Conservation (phyloP, 1,140 invertebrate species). For the Diabrotica virgifera region DNA sequence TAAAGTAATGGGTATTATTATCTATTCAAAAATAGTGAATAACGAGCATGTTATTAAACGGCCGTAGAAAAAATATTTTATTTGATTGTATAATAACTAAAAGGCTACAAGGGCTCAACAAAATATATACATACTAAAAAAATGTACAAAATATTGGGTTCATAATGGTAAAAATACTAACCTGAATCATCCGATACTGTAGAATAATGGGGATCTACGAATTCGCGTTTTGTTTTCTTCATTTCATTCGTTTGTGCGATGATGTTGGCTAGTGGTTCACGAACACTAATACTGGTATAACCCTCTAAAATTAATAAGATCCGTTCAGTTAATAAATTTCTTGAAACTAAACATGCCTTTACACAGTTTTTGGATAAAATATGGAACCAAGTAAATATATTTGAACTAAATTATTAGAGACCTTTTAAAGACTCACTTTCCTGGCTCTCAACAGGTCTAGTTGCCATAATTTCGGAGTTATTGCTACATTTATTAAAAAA, state of each 20-base stretch:
- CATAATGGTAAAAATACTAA: slow-evolving; percentile 43
- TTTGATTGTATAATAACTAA: background rate
- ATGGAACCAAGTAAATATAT: too few relatives aligned
- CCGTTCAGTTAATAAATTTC: too few relatives aligned
- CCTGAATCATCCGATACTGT: slow-evolving; percentile 83
- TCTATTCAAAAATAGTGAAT: too few relatives aligned
- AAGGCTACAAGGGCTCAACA: background rate
- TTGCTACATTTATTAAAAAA: too few relatives aligned
- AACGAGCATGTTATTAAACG: too few relatives aligned
- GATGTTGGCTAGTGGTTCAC: slow-evolving; percentile 78
- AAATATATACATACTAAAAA: background rate
- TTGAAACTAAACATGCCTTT: too few relatives aligned
- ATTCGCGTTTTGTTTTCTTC: slow-evolving; percentile 51
- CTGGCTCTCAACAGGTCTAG: too few relatives aligned
- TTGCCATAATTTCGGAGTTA: too few relatives aligned
- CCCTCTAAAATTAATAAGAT: slow-evolving; percentile 61
- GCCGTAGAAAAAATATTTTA: background rate
- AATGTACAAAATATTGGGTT: background rate
- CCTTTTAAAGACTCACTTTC: too few relatives aligned
- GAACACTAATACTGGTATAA: slow-evolving; percentile 86
- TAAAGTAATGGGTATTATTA: too few relatives aligned
- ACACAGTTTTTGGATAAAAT: too few relatives aligned
- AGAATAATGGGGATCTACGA: slow-evolving; percentile 72
- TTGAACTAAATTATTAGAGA: too few relatives aligned
- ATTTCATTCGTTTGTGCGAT: slow-evolving; percentile 55